A percentile compares a stretch with the other conserved stretches of the same genome.
Conservation (phyloP, 2,113 vertebrate species). For the Panthera leo region DNA sequence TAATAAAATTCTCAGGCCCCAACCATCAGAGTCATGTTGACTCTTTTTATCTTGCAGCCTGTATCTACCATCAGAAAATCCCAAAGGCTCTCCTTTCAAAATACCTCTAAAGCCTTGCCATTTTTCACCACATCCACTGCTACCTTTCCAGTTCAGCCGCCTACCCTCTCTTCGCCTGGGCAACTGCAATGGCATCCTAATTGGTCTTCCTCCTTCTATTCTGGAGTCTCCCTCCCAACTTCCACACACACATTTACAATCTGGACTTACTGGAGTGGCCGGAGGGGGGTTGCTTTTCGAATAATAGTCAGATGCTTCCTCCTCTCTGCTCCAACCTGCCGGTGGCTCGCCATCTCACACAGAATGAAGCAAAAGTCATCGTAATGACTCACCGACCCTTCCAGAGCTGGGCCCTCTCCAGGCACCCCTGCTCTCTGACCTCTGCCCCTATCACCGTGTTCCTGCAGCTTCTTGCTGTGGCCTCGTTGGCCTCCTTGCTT, state of each 20-base stretch:
- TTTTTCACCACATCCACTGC: background rate
- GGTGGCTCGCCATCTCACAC: background rate
- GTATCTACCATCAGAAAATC: background rate
- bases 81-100: background rate
- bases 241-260: background rate
- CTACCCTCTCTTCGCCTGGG: background rate
- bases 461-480: background rate
- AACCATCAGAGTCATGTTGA: background rate
- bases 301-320: background rate
- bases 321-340: background rate
- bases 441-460: rapidly evolving
- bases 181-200: background rate
- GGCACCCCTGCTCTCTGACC: rapidly evolving
- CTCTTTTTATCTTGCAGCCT: background rate
- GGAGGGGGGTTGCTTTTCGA: background rate
- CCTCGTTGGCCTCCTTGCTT: background rate
- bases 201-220: background rate
- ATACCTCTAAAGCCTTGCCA: background rate
- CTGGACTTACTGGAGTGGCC: background rate
- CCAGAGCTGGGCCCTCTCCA: rapidly evolving
- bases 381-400: background rate
- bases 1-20: background rate
- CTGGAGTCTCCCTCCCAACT: background rate
- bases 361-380: background rate
- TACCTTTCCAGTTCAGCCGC: background rate